These are phyloP conservation scores for Muricea muricata DNA, from an alignment of 92 coral and sea anemone species.

Conservation along the genomic window DNA sequence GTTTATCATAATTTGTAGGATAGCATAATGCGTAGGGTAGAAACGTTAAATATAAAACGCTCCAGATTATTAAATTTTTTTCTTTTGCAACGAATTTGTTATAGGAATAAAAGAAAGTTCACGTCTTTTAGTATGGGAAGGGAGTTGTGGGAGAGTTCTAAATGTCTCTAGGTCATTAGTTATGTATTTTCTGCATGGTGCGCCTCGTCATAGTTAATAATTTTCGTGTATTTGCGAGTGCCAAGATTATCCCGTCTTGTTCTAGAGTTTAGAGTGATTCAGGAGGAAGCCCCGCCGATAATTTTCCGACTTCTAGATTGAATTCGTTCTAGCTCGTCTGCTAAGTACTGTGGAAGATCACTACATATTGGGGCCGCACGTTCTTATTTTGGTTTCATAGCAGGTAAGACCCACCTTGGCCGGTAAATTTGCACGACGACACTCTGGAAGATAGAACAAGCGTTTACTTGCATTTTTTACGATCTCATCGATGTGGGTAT, in stretches of 20 bases:
- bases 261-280: background rate
- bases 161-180: background rate
- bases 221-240: no score
- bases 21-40: no score
- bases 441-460: background rate
- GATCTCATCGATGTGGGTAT: background rate
- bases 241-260: constrained; percentile 1
- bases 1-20: no score
- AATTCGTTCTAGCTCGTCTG: background rate
- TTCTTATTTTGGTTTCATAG: constrained; percentile 16
- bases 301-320: constrained; percentile 32
- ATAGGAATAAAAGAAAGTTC: constrained; percentile 13
- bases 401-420: constrained; percentile 5
- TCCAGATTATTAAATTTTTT: no score
- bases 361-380: constrained; percentile 19
- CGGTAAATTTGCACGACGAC: constrained; percentile 7
- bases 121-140: constrained; percentile 1
- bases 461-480: background rate
- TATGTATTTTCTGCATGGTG: no score
- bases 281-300: background rate
- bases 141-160: background rate
- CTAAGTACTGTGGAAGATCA: constrained; percentile 13
- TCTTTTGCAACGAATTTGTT: background rate
- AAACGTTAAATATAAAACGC: no score
- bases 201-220: no score